These are phyloP conservation scores for Conomelus anceps DNA, from an alignment of 2,888 invertebrate genomes.

Conservation along the genomic window DNA sequence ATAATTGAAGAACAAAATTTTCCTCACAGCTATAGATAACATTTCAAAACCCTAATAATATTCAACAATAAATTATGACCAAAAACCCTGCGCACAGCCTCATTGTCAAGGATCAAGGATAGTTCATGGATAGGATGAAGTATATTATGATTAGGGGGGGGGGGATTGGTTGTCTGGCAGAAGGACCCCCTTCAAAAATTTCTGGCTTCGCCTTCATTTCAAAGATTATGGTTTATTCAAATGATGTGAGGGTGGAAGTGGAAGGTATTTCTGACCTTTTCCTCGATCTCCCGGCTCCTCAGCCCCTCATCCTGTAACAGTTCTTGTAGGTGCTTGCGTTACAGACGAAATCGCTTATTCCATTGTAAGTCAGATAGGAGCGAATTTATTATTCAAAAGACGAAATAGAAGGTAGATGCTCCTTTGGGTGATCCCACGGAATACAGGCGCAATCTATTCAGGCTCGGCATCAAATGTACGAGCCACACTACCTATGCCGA, in stretches of 20 bases:
- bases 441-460: neutral
- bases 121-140: too few species aligned
- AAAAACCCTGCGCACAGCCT: too few species aligned
- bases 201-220: too few species aligned
- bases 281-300: neutral
- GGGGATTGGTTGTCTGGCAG: too few species aligned
- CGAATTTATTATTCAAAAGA: neutral
- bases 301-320: neutral
- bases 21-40: too few species aligned
- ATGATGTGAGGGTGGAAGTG: neutral
- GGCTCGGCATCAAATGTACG: neutral
- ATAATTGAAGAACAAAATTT: too few species aligned
- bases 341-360: neutral
- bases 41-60: too few species aligned
- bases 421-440: neutral
- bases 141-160: too few species aligned
- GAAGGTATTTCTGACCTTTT: neutral
- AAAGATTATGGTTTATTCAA: neutral
- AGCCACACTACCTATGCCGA: neutral
- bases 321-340: neutral
- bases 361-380: neutral
- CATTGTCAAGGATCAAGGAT: too few species aligned
- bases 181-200: too few species aligned
- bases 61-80: too few species aligned
- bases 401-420: neutral